Percentiles rank a stretch among this genome's conserved stretches.
Conservation (phyloP, 2,797 vertebrate genomes). For the Esox lucius region DNA sequence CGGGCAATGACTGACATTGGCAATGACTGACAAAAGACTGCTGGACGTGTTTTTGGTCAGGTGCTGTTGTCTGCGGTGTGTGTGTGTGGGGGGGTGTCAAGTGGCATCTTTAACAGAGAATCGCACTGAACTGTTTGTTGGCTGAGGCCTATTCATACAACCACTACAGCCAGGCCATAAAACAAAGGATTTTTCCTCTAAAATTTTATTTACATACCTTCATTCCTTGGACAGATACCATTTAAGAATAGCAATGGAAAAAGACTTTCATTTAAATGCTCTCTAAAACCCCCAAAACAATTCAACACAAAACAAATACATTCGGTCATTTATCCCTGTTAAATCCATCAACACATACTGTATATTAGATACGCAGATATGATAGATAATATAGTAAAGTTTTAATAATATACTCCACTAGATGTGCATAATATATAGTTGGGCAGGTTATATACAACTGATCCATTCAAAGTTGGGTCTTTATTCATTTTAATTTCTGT, state of each 20-base stretch:
- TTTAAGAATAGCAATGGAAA: conserved; percentile 71
- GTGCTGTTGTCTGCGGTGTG: background rate
- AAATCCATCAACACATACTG: conserved; percentile 52
- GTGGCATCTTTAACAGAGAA: background rate
- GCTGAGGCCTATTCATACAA: background rate
- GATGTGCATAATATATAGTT: conserved; percentile 43
- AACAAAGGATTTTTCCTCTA: conserved; percentile 19
- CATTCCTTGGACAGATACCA: conserved; percentile 62
- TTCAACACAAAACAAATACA: conserved; percentile 50
- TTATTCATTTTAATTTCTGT: conserved; percentile 18
- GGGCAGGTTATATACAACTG: conserved; percentile 65
- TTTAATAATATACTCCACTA: conserved; percentile 52
- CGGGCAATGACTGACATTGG: background rate
- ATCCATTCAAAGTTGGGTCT: conserved; percentile 44
- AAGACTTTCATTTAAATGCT: conserved; percentile 42
- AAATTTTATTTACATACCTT: conserved; percentile 66
- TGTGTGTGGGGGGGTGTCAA: background rate
- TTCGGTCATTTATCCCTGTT: conserved; percentile 48
- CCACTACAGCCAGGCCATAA: background rate
- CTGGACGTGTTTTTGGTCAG: background rate
- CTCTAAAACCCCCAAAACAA: conserved; percentile 36
- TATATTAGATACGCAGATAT: conserved; percentile 58
- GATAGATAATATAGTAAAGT: conserved; percentile 59
- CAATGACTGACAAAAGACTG: background rate
- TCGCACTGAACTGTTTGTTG: background rate